Evolutionary conservation across 2,888 invertebrate species (phyloP).

Genomic region (Leucophenga montana): DNA sequence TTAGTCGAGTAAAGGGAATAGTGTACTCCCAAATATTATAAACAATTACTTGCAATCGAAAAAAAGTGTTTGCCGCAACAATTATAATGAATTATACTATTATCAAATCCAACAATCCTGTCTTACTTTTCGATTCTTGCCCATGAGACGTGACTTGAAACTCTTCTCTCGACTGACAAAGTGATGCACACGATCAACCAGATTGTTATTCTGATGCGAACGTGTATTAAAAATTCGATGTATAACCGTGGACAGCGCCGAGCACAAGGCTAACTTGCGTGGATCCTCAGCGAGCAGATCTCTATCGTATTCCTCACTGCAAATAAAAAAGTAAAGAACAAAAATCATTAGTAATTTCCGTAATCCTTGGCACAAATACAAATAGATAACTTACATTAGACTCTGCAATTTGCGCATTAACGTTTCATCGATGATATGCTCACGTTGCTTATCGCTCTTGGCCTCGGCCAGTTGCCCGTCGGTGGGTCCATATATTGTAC

Average conservation of each 20-base stretch:
- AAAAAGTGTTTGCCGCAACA: too few relatives aligned
- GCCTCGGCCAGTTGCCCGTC: conserved; percentile 86
- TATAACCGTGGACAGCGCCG: conserved; percentile 86
- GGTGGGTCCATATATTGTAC: conserved; percentile 90
- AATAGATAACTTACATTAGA: conserved; percentile 76
- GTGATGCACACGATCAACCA: conserved; percentile 84
- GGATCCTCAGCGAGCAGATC: conserved; percentile 77
- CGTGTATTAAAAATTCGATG: conserved; percentile 84
- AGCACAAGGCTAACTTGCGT: conserved; percentile 79
- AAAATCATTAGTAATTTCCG: not conserved
- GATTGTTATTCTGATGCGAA: conserved; percentile 74
- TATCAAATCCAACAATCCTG: not conserved
- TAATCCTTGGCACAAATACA: not conserved
- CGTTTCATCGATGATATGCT: conserved; percentile 82
- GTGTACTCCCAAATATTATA: too few relatives aligned
- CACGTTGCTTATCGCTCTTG: conserved; percentile 84
- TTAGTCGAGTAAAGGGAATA: too few relatives aligned
- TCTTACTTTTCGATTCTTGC: conserved; percentile 79
- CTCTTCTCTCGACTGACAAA: conserved; percentile 90
- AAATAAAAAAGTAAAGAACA: conserved; percentile 8
- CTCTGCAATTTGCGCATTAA: conserved; percentile 83
- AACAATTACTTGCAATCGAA: too few relatives aligned
- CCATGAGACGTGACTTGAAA: conserved; percentile 80
- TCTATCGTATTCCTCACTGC: conserved; percentile 79
- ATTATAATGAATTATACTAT: too few relatives aligned